These are phyloP conservation scores for Upupa epops DNA, from an alignment of 2,113 vertebrate genomes.

Conservation along the genomic window DNA sequence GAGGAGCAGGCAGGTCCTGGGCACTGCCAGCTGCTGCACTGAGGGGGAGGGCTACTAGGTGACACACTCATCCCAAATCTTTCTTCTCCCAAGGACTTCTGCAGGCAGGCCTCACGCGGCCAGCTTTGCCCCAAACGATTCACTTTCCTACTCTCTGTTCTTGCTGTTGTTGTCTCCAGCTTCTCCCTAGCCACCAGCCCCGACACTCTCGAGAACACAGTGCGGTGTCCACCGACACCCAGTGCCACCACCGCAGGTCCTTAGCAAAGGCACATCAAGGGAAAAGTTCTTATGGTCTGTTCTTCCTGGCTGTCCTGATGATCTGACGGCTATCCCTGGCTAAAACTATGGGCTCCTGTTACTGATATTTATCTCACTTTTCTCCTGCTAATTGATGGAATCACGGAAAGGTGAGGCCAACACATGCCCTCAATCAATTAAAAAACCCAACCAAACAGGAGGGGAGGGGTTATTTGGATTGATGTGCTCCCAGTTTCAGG, in stretches of 20 bases:
- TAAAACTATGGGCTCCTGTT: accelerated
- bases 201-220: no score
- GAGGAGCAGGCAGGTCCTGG: background rate
- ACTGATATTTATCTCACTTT: background rate
- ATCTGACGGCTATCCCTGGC: background rate
- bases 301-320: no score
- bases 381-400: background rate
- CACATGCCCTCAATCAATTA: background rate
- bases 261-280: accelerated
- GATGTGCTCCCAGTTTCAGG: background rate
- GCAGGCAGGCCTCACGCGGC: background rate
- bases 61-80: accelerated
- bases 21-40: background rate
- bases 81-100: background rate
- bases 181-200: background rate
- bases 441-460: background rate
- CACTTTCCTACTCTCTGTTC: accelerated
- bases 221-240: background rate
- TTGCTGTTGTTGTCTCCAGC: background rate
- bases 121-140: background rate
- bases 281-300: background rate
- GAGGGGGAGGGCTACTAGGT: no score
- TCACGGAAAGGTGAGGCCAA: background rate
- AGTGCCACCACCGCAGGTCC: accelerated
- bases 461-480: background rate